phyloP scores from a whole-genome alignment of 1,140 invertebrate species.

The Macrostomum lignano region DNA sequence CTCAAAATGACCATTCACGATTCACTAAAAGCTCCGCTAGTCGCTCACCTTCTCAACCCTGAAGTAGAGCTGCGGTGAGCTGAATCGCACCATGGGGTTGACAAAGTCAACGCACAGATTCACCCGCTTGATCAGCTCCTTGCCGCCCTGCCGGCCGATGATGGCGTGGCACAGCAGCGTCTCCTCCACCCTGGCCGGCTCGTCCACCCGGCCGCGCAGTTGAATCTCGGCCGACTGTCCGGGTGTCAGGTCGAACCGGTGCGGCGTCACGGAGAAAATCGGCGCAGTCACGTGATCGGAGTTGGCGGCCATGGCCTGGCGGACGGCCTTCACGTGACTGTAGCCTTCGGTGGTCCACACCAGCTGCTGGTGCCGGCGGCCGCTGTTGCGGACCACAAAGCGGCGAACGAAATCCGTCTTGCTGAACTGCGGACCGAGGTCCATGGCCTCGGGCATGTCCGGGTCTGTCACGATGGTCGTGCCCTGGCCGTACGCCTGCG shows the following conservation, averaged over 20 bases:
- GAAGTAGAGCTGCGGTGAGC: neutral
- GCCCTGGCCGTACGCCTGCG: constrained; percentile 22
- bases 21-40: constrained; percentile 1
- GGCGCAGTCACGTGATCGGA: neutral
- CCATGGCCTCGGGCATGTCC: constrained; percentile 13
- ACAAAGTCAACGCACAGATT: constrained; percentile 23
- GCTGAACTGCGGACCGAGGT: constrained; percentile 25
- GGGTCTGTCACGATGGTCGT: constrained; percentile 23
- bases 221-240: neutral
- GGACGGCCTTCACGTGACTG: neutral
- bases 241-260: constrained; percentile 2
- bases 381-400: constrained; percentile 23
- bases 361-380: constrained; percentile 23
- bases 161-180: constrained; percentile 22
- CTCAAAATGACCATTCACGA: too few relatives aligned
- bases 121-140: constrained; percentile 24
- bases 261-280: neutral
- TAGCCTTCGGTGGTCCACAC: constrained; percentile 13
- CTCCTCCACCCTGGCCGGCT: constrained; percentile 18
- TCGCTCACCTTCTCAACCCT: constrained; percentile 1
- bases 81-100: constrained; percentile 22
- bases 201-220: neutral
- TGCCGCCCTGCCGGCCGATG: constrained; percentile 23
- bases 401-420: constrained; percentile 11
- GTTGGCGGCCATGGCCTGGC: neutral